Base-by-base conservation (phyloP, 2,797 vertebrate species). In the Syndactyla subalaris region DNA sequence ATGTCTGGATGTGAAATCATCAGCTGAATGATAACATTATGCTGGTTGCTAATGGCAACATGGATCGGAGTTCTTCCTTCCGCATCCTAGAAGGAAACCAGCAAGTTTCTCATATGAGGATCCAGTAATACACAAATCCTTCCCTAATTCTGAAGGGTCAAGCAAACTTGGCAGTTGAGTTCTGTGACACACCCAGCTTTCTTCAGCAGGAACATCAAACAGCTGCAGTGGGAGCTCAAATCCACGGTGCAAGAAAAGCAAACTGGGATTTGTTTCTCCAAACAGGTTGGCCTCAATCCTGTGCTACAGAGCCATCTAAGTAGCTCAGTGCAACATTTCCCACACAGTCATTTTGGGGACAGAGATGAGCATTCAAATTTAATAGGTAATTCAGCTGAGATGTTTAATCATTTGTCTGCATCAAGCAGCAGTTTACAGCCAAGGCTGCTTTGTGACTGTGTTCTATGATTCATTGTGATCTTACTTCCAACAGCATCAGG, bases 1-100 rank as follows among this genome's bases (percentile, higher is more conserved):
- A 99, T 99, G 68, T 99, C 98, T 4, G 99, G 99, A 92, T 99
- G 99, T 16, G 99, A 99, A 92, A 99, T 99, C 97, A 99, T 98
- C 88, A 99, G 97, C 98, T 99, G 99, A 90, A 99, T 99, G 88
- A 99, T 99, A 96, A 99, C 97, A 15, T 98, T 97, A 91, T 99
- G 99, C 94, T 99, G 99, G 98, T 98, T 99, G 98, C 99, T 99
- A 89, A 99, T 99, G 92, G 99, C 99, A 96, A 99, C 98, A 5
- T 99, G 99, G 97, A 99, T 98, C 67, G 99, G 99, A 43, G 99
- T 98, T 93, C 99, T 98, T 85, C 99, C 99, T 94, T 99, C 99
- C 58, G 99, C 98, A 97, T 99, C 99, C 99, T 99, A 95, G 59
- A 91, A 72, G n/a, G 63, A 75, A 86, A 72, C 5, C 61, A 85